Evolutionary conservation across 2,888 invertebrate species (phyloP).

Genomic region (Amphipoea lucens): DNA sequence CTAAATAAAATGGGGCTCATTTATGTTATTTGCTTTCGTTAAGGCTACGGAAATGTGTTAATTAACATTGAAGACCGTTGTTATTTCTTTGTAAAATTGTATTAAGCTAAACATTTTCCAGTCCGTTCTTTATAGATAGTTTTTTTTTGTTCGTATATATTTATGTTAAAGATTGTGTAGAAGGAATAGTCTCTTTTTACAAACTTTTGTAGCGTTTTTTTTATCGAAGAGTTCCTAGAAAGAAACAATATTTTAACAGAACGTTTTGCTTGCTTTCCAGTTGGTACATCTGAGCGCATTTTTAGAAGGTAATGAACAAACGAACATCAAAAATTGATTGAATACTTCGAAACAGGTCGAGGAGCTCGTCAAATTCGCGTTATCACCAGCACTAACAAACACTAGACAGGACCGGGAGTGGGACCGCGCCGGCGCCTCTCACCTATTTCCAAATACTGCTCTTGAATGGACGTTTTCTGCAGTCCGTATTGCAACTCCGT

Average conservation of each 20-base stretch:
- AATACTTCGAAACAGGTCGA: constrained; percentile 62
- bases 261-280: not conserved
- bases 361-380: constrained; percentile 82
- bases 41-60: constrained; percentile 9
- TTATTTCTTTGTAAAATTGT: constrained; percentile 19
- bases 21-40: constrained; percentile 14
- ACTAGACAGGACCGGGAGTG: constrained; percentile 56
- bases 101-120: not conserved
- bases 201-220: not conserved
- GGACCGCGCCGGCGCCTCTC: constrained; percentile 42
- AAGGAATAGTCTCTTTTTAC: not conserved
- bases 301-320: constrained; percentile 26
- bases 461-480: constrained; percentile 30
- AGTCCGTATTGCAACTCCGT: constrained; percentile 64
- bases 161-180: not conserved
- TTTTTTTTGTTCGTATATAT: not conserved
- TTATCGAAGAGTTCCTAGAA: not conserved
- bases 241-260: not conserved
- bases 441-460: constrained; percentile 58
- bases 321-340: constrained; percentile 67
- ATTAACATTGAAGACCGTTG: constrained; percentile 17
- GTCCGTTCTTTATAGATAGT: not conserved
- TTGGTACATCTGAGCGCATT: not conserved
- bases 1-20: constrained; percentile 12
- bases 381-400: constrained; percentile 77